These are phyloP conservation scores for Phortica variegata DNA, from an alignment of 1,140 invertebrate species.

Conservation along the genomic window DNA sequence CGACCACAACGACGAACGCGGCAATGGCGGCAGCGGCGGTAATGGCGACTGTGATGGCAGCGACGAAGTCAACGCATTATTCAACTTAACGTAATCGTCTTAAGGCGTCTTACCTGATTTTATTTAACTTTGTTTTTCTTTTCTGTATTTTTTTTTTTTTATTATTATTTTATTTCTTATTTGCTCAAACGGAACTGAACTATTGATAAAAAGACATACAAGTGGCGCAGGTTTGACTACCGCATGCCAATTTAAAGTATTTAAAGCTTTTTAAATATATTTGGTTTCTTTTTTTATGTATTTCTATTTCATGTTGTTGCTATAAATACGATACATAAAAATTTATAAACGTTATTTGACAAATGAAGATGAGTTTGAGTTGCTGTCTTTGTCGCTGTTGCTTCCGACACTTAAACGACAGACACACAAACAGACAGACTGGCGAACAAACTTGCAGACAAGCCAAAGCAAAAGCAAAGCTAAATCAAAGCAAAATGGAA, in stretches of 20 bases:
- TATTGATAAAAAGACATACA: conserved; percentile 25
- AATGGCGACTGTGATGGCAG: conserved; percentile 12
- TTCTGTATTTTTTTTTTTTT: background rate
- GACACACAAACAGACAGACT: conserved; percentile 10
- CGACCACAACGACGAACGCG: conserved; percentile 11
- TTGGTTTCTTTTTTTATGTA: conserved; percentile 6
- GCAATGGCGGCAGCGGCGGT: conserved; percentile 16
- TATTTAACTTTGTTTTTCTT: conserved; percentile 8
- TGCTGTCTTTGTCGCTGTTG: conserved; percentile 1
- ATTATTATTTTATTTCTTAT: background rate
- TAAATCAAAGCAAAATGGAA: conserved; percentile 6
- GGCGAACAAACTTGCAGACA: conserved; percentile 17
- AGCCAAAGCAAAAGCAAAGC: conserved; percentile 12
- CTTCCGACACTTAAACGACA: conserved; percentile 21
- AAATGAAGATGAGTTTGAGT: conserved; percentile 10
- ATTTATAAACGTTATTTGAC: conserved; percentile 11
- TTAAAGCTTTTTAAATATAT: conserved; percentile 14
- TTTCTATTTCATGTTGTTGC: conserved; percentile 1
- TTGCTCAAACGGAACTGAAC: conserved; percentile 24
- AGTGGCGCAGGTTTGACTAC: conserved; percentile 23
- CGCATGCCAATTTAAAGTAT: conserved; percentile 21
- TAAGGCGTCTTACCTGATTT: conserved; percentile 43
- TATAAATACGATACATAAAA: background rate
- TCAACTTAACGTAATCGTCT: conserved; percentile 43
- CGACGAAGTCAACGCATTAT: conserved; percentile 42